phyloP scores from a whole-genome alignment of 2,797 vertebrate species.

The Menidia menidia region DNA sequence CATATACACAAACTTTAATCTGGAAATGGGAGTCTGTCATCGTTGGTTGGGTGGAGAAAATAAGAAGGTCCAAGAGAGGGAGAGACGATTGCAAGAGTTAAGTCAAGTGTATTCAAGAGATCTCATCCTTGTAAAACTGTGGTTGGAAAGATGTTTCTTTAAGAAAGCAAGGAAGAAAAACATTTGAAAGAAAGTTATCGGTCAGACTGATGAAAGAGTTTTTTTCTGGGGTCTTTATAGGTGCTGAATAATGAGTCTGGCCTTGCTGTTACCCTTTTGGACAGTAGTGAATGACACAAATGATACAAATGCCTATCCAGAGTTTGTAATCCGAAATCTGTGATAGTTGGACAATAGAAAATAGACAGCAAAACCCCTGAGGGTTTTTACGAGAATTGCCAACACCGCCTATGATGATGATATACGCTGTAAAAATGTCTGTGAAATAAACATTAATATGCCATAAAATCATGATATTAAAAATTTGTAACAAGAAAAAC shows the following conservation, averaged over 20 bases:
- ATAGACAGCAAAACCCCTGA: constrained; percentile 40
- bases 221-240: constrained; percentile 17
- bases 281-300: constrained; percentile 30
- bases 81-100: constrained; percentile 16
- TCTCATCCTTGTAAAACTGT: constrained; percentile 33
- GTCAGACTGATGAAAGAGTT: background rate
- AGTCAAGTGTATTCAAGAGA: constrained; percentile 15
- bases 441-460: no score
- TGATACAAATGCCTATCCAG: constrained; percentile 32
- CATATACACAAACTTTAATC: constrained; percentile 53
- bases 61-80: constrained; percentile 13
- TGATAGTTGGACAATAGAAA: constrained; percentile 44
- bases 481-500: no score
- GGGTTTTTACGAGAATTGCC: background rate
- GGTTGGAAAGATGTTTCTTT: constrained; percentile 12
- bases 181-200: background rate
- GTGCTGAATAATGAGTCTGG: constrained; percentile 19
- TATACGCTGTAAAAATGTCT: no score
- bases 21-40: constrained; percentile 61
- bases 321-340: constrained; percentile 19
- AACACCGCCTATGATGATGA: no score
- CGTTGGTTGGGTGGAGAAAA: constrained; percentile 50
- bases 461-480: no score
- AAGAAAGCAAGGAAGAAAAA: background rate
- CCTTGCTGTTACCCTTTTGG: constrained; percentile 30